Percentiles rank a stretch among this genome's conserved stretches.
Conservation (phyloP, 1,140 invertebrate species). For the Brachionus paranguensis region DNA sequence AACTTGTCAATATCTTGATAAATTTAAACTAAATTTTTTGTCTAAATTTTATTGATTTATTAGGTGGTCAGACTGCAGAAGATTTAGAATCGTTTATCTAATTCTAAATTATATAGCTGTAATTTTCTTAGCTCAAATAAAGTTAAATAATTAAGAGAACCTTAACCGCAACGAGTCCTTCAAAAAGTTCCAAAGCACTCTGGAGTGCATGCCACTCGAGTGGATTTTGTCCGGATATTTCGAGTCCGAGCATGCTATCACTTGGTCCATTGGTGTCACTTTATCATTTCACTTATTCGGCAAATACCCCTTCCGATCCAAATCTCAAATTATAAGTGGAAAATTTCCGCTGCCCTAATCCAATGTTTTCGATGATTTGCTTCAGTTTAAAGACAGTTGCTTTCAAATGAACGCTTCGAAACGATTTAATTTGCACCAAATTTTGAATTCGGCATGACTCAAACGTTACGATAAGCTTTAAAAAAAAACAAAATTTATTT, state of each 20-base stretch:
- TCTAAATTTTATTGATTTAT: too few relatives aligned
- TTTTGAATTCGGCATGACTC: slow-evolving; percentile 20
- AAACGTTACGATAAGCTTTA: slow-evolving; percentile 26
- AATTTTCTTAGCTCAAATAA: too few relatives aligned
- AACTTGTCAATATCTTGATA: too few relatives aligned
- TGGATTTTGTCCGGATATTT: slow-evolving; percentile 21
- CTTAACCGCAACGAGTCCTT: neutral
- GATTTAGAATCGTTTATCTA: too few relatives aligned
- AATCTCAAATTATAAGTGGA: slow-evolving; percentile 34
- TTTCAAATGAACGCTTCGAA: slow-evolving; percentile 36
- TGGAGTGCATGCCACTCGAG: slow-evolving; percentile 35
- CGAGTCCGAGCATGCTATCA: slow-evolving; percentile 30
- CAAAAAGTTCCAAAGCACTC: slow-evolving; percentile 30
- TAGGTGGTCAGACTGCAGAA: too few relatives aligned
- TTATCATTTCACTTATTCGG: slow-evolving; percentile 33
- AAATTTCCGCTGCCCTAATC: slow-evolving; percentile 37
- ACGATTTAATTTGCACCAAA: slow-evolving; percentile 31
- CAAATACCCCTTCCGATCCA: slow-evolving; percentile 18
- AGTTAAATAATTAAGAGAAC: too few relatives aligned
- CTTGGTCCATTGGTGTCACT: slow-evolving; percentile 37
- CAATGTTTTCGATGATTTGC: slow-evolving; percentile 22
- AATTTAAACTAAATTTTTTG: too few relatives aligned
- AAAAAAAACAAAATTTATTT: neutral
- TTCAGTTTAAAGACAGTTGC: slow-evolving; percentile 33
- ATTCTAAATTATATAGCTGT: too few relatives aligned